Percentiles rank a stretch among this genome's conserved stretches.
Conservation (phyloP, 2,797 vertebrate genomes). For the Austrolebias charrua region DNA sequence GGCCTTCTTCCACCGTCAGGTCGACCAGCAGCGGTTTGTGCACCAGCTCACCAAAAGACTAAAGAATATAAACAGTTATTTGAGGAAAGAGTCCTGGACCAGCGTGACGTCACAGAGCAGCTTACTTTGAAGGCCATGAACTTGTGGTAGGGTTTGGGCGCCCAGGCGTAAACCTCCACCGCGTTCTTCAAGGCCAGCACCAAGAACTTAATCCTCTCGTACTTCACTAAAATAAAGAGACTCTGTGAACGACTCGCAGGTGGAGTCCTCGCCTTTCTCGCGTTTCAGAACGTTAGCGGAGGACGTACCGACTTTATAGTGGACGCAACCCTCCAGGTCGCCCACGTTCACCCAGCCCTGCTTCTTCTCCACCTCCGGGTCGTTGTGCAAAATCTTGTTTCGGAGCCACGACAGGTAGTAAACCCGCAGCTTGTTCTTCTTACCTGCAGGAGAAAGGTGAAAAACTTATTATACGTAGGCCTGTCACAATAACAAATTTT, state of each 20-base stretch:
- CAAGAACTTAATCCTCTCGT: slow-evolving; percentile 92
- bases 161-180: slow-evolving; percentile 94
- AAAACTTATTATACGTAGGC: no score
- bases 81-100: neutral
- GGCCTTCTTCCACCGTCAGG: slow-evolving; percentile 91
- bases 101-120: neutral
- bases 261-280: no score
- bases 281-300: neutral
- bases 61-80: neutral
- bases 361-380: slow-evolving; percentile 94
- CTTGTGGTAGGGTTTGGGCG: slow-evolving; percentile 93
- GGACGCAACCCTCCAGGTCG: slow-evolving; percentile 91
- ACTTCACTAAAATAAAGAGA: slow-evolving; percentile 81
- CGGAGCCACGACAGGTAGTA: slow-evolving; percentile 94
- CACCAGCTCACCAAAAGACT: slow-evolving; percentile 91
- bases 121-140: slow-evolving; percentile 95
- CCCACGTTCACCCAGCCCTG: slow-evolving; percentile 93
- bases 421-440: slow-evolving; percentile 91
- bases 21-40: slow-evolving; percentile 91
- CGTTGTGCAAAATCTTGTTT: slow-evolving; percentile 94
- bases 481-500: no score
- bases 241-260: neutral
- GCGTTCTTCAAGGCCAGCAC: slow-evolving; percentile 91
- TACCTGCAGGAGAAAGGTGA: slow-evolving; percentile 70
- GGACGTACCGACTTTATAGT: slow-evolving; percentile 88